phyloP scores from a whole-genome alignment of 2,888 invertebrate species.

The Lasius fuliginosus region DNA sequence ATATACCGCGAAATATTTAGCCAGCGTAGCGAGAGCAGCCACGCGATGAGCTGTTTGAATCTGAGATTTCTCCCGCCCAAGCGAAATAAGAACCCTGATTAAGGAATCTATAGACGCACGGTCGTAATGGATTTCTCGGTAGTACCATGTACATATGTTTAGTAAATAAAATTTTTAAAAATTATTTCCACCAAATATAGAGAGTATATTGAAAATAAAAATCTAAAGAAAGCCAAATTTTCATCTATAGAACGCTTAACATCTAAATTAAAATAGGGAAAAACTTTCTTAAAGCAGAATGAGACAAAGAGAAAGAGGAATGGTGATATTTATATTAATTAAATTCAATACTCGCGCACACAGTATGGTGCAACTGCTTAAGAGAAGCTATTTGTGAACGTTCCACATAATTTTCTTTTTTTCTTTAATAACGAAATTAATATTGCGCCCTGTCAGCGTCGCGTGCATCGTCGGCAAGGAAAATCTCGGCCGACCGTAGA shows the following conservation, averaged over 20 bases:
- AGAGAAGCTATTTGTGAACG: background rate
- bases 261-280: background rate
- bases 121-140: background rate
- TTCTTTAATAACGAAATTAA: background rate
- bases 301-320: background rate
- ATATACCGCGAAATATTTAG: constrained; percentile 49
- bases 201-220: background rate
- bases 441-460: background rate
- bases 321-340: background rate
- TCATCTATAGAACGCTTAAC: background rate
- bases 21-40: constrained; percentile 21
- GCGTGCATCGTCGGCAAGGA: constrained; percentile 26
- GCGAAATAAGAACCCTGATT: constrained; percentile 43
- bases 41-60: constrained; percentile 50
- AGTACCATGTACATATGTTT: background rate
- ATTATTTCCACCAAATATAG: background rate
- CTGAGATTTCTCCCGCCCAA: constrained; percentile 54
- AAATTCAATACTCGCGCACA: background rate
- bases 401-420: background rate
- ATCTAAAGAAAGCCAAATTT: background rate
- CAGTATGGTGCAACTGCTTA: background rate
- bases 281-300: background rate
- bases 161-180: background rate
- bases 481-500: constrained; percentile 5
- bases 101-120: constrained; percentile 26